These are phyloP conservation scores for Caenorhabditis auriculariae DNA, from an alignment of 2,888 invertebrate species.

Conservation along the genomic window DNA sequence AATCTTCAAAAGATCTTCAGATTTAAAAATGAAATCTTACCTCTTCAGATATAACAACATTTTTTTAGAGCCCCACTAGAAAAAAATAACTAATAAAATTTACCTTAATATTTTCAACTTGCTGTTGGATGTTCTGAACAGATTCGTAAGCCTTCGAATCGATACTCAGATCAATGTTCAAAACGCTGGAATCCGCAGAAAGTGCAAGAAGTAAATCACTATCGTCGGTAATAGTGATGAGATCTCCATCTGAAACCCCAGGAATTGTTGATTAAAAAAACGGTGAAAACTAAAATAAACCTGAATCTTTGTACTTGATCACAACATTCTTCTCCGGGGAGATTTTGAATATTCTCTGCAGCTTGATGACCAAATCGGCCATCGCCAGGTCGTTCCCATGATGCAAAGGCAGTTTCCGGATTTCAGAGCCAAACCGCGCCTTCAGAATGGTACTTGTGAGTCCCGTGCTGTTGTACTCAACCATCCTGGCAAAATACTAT, in stretches of 20 bases:
- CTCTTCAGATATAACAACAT: constrained; percentile 3
- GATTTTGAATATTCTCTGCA: constrained; percentile 47
- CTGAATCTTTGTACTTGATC: constrained; percentile 51
- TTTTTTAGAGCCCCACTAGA: background rate
- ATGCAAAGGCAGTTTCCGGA: constrained; percentile 41
- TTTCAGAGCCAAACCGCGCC: constrained; percentile 43
- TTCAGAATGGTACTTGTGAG: constrained; percentile 37
- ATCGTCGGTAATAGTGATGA: constrained; percentile 46
- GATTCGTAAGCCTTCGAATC: constrained; percentile 5
- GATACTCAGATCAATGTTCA: constrained; percentile 9
- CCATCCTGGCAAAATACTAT: too few relatives aligned
- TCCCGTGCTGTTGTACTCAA: constrained; percentile 21
- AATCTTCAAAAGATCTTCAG: too few relatives aligned
- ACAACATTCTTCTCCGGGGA: constrained; percentile 22
- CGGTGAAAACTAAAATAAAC: constrained; percentile 20
- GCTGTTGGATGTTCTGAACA: constrained; percentile 9
- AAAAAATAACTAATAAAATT: background rate
- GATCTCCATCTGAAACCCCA: constrained; percentile 45
- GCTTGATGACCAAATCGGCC: constrained; percentile 42
- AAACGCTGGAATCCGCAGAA: constrained; percentile 6
- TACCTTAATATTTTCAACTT: constrained; percentile 28
- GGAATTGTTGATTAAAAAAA: background rate
- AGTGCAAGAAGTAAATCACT: constrained; percentile 46
- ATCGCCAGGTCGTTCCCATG: constrained; percentile 46
- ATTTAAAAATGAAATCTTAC: background rate